phyloP scores from a whole-genome alignment of 2,797 vertebrate genomes.

The Platalea minor region DNA sequence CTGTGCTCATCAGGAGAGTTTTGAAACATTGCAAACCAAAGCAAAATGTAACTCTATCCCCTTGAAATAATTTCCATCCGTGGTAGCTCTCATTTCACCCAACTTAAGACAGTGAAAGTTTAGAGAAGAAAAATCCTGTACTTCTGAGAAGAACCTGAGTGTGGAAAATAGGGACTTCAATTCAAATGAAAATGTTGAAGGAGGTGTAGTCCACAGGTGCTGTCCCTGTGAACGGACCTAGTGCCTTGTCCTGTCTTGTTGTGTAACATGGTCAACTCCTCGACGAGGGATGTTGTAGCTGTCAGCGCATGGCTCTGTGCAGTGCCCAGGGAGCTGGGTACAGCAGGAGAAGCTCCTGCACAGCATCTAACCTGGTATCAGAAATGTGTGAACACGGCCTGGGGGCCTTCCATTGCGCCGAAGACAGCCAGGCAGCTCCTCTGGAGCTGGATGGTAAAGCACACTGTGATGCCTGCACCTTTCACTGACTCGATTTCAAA shows the following conservation, averaged over 20 bases:
- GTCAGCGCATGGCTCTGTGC: not conserved
- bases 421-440: not conserved
- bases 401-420: not conserved
- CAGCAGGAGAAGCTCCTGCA: not conserved
- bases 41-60: not conserved
- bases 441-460: not conserved
- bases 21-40: not conserved
- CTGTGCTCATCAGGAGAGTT: slow-evolving; percentile 2
- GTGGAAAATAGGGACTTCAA: not conserved
- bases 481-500: not conserved
- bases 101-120: not conserved
- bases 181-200: not conserved
- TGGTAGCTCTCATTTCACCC: not conserved
- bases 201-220: not conserved
- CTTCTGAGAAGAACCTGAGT: not conserved
- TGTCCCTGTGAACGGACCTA: not conserved
- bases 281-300: not conserved
- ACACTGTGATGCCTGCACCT: no score
- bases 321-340: not conserved
- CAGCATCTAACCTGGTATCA: not conserved
- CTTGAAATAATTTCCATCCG: not conserved
- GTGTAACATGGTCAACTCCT: not conserved
- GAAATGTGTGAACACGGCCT: not conserved
- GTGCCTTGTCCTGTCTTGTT: not conserved
- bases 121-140: not conserved